A percentile compares a stretch with the other conserved stretches of the same genome.
These are phyloP conservation scores for Trissolcus japonicus DNA, from an alignment of 2,888 invertebrate species.

Conservation along the genomic window DNA sequence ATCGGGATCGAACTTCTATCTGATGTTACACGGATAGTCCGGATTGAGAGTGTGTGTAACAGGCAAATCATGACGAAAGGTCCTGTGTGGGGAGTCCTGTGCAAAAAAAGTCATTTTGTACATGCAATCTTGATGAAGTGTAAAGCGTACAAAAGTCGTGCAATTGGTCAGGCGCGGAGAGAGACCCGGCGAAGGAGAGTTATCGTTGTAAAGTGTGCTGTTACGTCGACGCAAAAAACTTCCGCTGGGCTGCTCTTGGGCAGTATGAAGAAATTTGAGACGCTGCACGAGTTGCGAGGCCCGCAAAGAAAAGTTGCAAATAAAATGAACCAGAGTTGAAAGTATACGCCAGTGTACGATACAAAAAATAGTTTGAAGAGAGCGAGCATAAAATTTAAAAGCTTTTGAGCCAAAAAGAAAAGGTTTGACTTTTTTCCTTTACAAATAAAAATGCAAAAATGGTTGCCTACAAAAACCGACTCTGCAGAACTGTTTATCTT, in stretches of 20 bases:
- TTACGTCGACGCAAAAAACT: conserved; percentile 15
- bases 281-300: conserved; percentile 27
- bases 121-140: conserved; percentile 27
- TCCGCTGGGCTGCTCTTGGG: conserved; percentile 6
- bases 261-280: conserved; percentile 36
- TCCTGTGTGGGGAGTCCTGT: neutral
- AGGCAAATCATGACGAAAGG: neutral
- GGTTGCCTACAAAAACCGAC: no score
- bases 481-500: no score
- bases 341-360: neutral
- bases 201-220: conserved; percentile 47
- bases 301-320: conserved; percentile 45
- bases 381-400: no score
- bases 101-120: conserved; percentile 4
- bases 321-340: conserved; percentile 25
- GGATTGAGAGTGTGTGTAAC: neutral
- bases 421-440: no score
- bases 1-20: neutral
- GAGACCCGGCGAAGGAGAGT: conserved; percentile 22
- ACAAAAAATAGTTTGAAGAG: no score
- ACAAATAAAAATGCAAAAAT: no score
- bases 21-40: neutral
- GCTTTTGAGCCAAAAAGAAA: no score
- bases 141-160: conserved; percentile 33
- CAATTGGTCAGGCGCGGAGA: conserved; percentile 29